Evolutionary conservation across 2,888 invertebrate species (phyloP), one percentile per base, ranked within the genome.

Genomic region (Tetragonula carbonaria): DNA sequence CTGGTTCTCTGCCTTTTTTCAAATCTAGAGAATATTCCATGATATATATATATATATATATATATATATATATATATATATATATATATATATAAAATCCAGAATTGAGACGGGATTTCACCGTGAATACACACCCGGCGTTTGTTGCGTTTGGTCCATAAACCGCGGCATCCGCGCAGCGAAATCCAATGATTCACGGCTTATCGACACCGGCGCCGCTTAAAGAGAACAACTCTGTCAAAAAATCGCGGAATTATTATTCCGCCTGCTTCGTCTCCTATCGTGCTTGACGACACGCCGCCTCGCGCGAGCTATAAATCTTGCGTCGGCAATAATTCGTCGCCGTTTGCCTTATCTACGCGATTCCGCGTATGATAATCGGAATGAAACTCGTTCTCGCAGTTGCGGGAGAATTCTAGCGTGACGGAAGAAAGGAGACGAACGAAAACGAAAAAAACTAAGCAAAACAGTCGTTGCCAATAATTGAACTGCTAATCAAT

Each of bases 401-500:
- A 6, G 5, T 38, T 38, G 38, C 6, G 6, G 38, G 38, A 8
- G 38, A 0, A 38, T 38, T 38, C 38, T 38, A 38, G 45, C 0
- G 38, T 21, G 21, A 8, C 38, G 38, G 8, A 38, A 38, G 71
- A 63, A 81, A 72, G 53, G n/a, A 38, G 78, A 28, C 8, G 50
- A 74, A 14, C n/a, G 45, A 70, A 74, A 84, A 80, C 76, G 80
- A 80, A 89, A 87, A 75, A 38, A 38, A 38, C 38, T 68, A 66
- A 57, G 38, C 53, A 28, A 28, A 28, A 45, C 59, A 23, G 57
- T 11, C n/a, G 14, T 51, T 71, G 65, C 90, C 93, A 91, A 93
- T 93, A 93, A 94, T 94, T 93, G 93, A 91, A 93, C 92, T 93
- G 88, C 91, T 93, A 93, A 93, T 93, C 93, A 93, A 93, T 92